Evolutionary conservation across 2,888 invertebrate species (phyloP), one percentile per base, ranked within the genome.

Genomic region (Ornithoptera priamus): DNA sequence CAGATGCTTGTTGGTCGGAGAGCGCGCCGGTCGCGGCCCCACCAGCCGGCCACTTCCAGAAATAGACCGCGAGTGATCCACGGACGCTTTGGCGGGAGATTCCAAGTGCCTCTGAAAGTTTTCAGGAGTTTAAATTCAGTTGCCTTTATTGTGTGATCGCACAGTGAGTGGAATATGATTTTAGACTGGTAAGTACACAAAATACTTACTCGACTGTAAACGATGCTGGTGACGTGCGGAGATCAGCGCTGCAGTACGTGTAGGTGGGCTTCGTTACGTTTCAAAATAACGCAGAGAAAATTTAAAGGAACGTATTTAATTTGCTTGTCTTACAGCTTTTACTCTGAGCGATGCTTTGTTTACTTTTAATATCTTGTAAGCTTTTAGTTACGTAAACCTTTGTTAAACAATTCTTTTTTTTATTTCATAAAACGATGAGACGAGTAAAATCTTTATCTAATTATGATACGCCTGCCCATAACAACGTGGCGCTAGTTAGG

Each of bases 141-240:
- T 77, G 66, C 68, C 71, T 72, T 74, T 71, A 75, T 67, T 77
- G 75, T 79, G 80, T 79, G 76, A 74, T 78, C 80, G 78, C 75
- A 77, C 76, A 78, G 78, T 77, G 76, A 73, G 75, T 79, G 81
- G 81, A 85, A 76, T 74, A 90, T 90, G 90, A 87, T 90, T 81
- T 87, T 90, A 79, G 83, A 84, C 78, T 77, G 90, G 90, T 90
- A 79, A 90, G 90, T 90, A 75, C 85, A 85, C 87, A 85, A 81
- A 20, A 24, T 24, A 62, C 22, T 20, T 77, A 71, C 73, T 61
- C 73, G 39, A 60, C 75, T 59, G 71, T 74, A 75, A 73, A 79
- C n/a, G 22, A 61, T 46, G 53, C 24, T 75, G 63, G 73, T 74
- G 76, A 72, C 76, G 76, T 74, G 76, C 74, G 76, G 73, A 76